A percentile compares a stretch with the other conserved stretches of the same genome.
phyloP scores from a whole-genome alignment of 2,797 vertebrate species.

The Neosilurus hyrtlii region DNA sequence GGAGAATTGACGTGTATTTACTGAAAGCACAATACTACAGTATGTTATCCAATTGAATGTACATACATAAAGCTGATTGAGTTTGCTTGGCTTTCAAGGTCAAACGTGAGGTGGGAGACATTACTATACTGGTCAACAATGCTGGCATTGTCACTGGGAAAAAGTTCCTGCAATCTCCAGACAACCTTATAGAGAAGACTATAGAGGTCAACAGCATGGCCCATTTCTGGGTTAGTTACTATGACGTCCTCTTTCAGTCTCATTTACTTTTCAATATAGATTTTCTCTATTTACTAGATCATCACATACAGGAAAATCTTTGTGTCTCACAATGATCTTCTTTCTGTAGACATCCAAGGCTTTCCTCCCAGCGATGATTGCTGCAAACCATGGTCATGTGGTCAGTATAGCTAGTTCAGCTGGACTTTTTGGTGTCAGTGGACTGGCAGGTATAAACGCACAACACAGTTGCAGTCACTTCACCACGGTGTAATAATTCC shows the following conservation, averaged over 20 bases:
- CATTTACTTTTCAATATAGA: not conserved
- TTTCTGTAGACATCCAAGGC: slow-evolving; percentile 76
- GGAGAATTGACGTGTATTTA: not conserved
- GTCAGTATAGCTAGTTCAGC: slow-evolving; percentile 79
- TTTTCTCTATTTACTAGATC: not conserved
- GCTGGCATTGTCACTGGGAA: slow-evolving; percentile 77
- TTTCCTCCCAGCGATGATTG: slow-evolving; percentile 84
- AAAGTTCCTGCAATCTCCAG: slow-evolving; percentile 70
- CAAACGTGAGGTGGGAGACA: slow-evolving; percentile 80
- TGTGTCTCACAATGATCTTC: not conserved
- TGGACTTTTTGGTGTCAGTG: slow-evolving; percentile 63
- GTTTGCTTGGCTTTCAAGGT: slow-evolving; percentile 67
- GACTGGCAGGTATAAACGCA: slow-evolving; percentile 66
- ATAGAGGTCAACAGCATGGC: slow-evolving; percentile 77
- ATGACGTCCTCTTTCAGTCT: not conserved
- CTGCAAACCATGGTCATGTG: slow-evolving; percentile 78
- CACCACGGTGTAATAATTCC: not conserved
- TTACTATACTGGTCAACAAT: slow-evolving; percentile 80
- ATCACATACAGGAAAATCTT: not conserved
- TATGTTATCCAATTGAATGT: slow-evolving; percentile 1
- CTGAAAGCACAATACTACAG: slow-evolving; percentile 2
- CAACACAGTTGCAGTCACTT: not conserved
- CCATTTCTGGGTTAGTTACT: slow-evolving; percentile 79
- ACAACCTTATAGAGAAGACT: slow-evolving; percentile 74
- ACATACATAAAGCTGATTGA: not conserved